Percentiles rank a stretch among this genome's conserved stretches.
phyloP scores from a whole-genome alignment of 2,113 vertebrate genomes.

The Cepphus grylle region DNA sequence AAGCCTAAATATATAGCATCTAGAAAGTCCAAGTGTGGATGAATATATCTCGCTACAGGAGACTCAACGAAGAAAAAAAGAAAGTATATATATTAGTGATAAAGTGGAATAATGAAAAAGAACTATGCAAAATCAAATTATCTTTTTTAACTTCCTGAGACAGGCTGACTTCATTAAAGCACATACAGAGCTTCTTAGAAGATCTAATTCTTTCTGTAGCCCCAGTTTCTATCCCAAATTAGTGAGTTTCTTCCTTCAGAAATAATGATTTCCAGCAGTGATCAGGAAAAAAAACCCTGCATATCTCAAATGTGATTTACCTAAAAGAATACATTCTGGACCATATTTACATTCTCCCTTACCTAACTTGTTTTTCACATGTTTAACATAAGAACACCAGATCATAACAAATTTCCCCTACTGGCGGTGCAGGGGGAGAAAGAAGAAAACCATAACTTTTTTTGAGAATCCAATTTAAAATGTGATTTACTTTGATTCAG shows the following conservation, averaged over 20 bases:
- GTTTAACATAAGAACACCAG: not conserved
- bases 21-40: not conserved
- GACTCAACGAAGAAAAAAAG: not conserved
- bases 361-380: not conserved
- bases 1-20: not conserved
- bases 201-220: not conserved
- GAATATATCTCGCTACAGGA: not conserved
- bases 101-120: not conserved
- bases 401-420: not conserved
- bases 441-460: not conserved
- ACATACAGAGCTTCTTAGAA: not conserved
- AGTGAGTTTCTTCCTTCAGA: not conserved
- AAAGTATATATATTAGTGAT: not conserved
- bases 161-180: not conserved
- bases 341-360: not conserved
- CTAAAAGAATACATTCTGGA: not conserved
- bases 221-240: not conserved
- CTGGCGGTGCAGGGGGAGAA: not conserved
- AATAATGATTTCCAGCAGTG: not conserved
- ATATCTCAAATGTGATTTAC: not conserved
- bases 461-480: not conserved
- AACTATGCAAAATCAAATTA: not conserved
- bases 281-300: not conserved
- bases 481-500: not conserved
- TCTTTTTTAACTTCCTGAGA: not conserved